Conservation (phyloP, 2,113 vertebrate genomes). For the Sardina pilchardus region DNA sequence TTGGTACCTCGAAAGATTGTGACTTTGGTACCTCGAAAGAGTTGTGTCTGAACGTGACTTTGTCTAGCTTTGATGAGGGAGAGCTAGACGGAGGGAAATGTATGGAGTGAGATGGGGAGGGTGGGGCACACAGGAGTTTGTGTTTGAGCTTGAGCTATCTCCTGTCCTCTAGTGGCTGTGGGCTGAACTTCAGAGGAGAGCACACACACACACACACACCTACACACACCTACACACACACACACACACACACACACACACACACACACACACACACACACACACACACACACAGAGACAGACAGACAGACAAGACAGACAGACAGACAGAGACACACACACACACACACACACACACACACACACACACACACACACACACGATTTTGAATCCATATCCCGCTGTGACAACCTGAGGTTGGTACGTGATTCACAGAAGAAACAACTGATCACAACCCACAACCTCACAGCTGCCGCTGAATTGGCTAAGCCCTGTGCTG, state of each 20-base stretch:
- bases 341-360: not conserved
- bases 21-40: too few relatives aligned
- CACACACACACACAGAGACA: not conserved
- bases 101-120: not conserved
- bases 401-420: not conserved
- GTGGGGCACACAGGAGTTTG: not conserved
- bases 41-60: too few relatives aligned
- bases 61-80: too few relatives aligned
- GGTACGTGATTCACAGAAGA: not conserved
- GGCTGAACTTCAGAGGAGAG: too few relatives aligned
- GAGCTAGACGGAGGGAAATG: too few relatives aligned
- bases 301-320: not conserved
- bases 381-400: not conserved
- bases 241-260: not conserved
- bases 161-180: slow-evolving; percentile 31
- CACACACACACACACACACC: not conserved
- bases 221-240: slow-evolving; percentile 20
- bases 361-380: not conserved
- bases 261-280: not conserved
- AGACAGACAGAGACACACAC: not conserved
- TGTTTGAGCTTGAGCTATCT: slow-evolving; percentile 19
- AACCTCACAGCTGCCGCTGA: not conserved
- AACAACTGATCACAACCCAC: not conserved
- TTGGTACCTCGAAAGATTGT: too few relatives aligned
- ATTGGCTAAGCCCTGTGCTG: not conserved